Conservation (phyloP, 2,113 vertebrate genomes). For the Mastomys natalensis region DNA sequence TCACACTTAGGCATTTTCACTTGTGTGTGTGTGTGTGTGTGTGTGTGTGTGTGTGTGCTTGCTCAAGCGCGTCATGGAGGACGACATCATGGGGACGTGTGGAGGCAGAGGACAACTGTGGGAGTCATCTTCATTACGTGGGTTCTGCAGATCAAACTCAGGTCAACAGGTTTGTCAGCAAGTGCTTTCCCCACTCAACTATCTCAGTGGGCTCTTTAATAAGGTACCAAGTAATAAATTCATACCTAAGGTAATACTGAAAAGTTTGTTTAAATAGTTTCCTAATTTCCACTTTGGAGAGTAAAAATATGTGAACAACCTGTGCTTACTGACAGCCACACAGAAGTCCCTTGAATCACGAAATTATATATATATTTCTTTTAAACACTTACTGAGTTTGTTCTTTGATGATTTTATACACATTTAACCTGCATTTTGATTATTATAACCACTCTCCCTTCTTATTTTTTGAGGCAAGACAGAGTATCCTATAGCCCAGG, state of each 20-base stretch:
- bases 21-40: too few species aligned
- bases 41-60: not conserved
- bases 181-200: not conserved
- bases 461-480: not conserved
- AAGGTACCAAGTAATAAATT: slow-evolving; percentile 33
- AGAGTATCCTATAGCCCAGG: not conserved
- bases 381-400: not conserved
- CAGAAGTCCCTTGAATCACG: slow-evolving; percentile 28
- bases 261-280: slow-evolving; percentile 18
- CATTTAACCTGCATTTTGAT: not conserved
- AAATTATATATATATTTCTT: not conserved
- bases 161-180: not conserved
- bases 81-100: not conserved
- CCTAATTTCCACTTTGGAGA: slow-evolving; percentile 38
- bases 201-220: slow-evolving; percentile 36
- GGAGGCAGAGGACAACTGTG: not conserved
- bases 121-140: not conserved
- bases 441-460: not conserved
- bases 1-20: not conserved
- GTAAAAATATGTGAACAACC: slow-evolving; percentile 17
- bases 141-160: not conserved
- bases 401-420: not conserved
- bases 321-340: not conserved
- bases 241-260: slow-evolving; percentile 15
- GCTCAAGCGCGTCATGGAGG: not conserved